Evolutionary conservation across 2,888 invertebrate genomes (phyloP), one percentile per base, ranked within the genome.

Genomic region (Nomada hirtipes): DNA sequence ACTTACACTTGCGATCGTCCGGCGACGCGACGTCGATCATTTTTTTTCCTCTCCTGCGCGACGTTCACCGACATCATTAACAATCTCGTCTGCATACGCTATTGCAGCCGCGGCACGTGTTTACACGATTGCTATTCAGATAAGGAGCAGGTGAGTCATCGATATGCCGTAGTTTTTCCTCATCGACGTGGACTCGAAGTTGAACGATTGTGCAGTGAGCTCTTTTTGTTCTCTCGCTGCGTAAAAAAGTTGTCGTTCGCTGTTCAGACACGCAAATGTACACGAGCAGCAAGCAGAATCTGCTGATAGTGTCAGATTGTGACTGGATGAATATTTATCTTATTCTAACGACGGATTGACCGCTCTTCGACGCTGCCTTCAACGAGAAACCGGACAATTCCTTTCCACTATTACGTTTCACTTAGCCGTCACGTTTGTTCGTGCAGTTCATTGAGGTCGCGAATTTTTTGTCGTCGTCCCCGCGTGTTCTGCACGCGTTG

Each of bases 281-380:
- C 10, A 1, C 47, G 2, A 0, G 15, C 42, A 55, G 26, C 29
- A 11, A 20, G 42, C 20, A 23, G 23, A 20, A 53, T 50, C 47
- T n/a, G 50, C 11, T 63, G 52, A 52, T 20, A 53, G 26, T 29
- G 42, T 26, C 44, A 3, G 26, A 44, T n/a, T 60, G n/a, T 18
- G 18, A 26, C 2, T 57, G 15, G 4, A 60, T 65, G 36, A 57
- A 73, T 73, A 59, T 36, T 73, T 44, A 64, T 44, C 1, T n/a
- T 36, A 7, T 1, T 36, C 36, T 36, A 36, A 44, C 9, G 44
- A 44, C 44, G 11, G 44, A 11, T 44, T 11, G 9, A 44, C 44
- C 0, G 11, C 11, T 2, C 44, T 10, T 20, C 29, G 26, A 26
- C 2, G 26, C 26, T 26, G 26, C 2, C 26, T 26, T 26, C 26